phyloP scores from a whole-genome alignment of 2,888 invertebrate species.

The Gerris lacustris region DNA sequence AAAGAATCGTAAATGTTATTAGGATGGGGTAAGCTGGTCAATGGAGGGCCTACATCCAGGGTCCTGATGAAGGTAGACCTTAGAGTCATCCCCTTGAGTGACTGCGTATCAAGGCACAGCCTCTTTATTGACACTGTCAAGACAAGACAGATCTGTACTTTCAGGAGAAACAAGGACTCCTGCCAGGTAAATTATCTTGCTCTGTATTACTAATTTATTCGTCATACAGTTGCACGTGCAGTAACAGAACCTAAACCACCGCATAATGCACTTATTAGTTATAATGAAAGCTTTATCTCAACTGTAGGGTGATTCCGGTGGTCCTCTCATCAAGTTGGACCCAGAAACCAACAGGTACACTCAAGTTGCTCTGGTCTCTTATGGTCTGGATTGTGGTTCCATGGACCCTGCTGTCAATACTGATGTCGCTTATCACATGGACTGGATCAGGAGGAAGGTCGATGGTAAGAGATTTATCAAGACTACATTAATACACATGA shows the following conservation, averaged over 20 bases:
- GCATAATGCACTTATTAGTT: neutral
- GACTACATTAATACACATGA: too few species aligned
- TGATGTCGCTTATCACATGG: slow-evolving; percentile 7
- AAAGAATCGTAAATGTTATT: neutral
- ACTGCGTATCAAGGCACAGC: slow-evolving; percentile 7
- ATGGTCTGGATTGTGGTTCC: slow-evolving; percentile 1
- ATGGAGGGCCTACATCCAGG: neutral
- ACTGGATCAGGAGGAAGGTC: slow-evolving; percentile 10
- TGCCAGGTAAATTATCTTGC: slow-evolving; percentile 10
- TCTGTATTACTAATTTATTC: neutral
- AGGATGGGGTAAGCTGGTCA: slow-evolving; percentile 10
- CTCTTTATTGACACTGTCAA: slow-evolving; percentile 6
- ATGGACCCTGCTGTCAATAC: slow-evolving; percentile 12
- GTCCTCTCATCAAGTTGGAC: slow-evolving; percentile 15
- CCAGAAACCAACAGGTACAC: slow-evolving; percentile 12
- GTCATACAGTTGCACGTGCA: too few species aligned
- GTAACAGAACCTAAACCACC: too few species aligned
- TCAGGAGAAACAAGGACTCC: slow-evolving; percentile 13
- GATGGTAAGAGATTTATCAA: neutral
- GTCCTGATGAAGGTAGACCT: slow-evolving; percentile 10
- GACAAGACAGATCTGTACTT: slow-evolving; percentile 14
- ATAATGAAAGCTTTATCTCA: neutral
- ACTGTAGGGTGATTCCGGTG: slow-evolving; percentile 16
- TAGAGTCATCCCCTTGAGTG: slow-evolving; percentile 3
- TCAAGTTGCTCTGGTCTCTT: slow-evolving; percentile 14